Evolutionary conservation across 2,797 vertebrate species (phyloP).

Genomic region (Malurus leucopterus): DNA sequence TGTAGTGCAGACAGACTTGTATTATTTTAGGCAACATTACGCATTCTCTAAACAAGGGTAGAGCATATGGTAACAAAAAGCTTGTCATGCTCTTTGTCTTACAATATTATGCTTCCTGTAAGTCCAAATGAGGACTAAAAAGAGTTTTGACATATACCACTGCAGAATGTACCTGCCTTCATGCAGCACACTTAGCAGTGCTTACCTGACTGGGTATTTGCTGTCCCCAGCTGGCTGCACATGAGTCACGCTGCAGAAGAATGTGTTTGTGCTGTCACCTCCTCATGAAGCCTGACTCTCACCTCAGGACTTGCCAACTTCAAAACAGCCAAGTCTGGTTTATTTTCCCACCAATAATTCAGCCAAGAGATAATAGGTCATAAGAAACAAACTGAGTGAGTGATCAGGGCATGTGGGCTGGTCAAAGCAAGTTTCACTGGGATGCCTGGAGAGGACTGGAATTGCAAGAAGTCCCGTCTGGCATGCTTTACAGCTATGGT

Average conservation of each 20-base stretch:
- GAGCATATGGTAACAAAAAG: background rate
- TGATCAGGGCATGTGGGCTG: background rate
- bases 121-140: background rate
- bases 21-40: background rate
- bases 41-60: background rate
- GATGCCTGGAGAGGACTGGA: background rate
- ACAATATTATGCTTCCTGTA: background rate
- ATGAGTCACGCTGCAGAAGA: background rate
- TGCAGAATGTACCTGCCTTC: background rate
- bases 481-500: background rate
- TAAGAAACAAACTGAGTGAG: background rate
- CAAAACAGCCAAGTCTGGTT: background rate
- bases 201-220: background rate
- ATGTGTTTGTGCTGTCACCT: background rate
- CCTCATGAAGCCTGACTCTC: background rate
- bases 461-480: background rate
- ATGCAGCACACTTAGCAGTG: background rate
- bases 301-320: conserved; percentile 9
- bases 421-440: background rate
- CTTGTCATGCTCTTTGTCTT: background rate
- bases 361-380: conserved; percentile 6
- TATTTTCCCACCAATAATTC: background rate
- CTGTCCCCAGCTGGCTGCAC: background rate
- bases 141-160: background rate
- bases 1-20: background rate